A percentile compares a stretch with the other conserved stretches of the same genome.
Conservation (phyloP, 2,888 invertebrate species). For the Lycaena phlaeas region DNA sequence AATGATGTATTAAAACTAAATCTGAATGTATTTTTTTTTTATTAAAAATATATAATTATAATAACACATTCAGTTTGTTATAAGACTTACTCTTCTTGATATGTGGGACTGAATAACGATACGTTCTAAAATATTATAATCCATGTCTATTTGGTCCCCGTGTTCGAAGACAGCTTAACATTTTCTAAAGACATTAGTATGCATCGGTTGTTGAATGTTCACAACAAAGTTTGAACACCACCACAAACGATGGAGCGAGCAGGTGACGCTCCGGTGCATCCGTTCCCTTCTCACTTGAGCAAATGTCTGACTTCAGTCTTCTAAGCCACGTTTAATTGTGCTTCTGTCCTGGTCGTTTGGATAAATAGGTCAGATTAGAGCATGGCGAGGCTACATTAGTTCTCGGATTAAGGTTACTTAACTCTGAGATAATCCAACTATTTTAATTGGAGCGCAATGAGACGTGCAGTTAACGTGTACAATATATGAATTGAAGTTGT, state of each 20-base stretch:
- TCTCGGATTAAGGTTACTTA: neutral
- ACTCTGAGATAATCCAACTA: slow-evolving; percentile 2
- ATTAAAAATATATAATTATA: no score
- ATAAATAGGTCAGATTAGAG: slow-evolving; percentile 6
- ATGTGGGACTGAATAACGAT: no score
- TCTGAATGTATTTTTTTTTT: no score
- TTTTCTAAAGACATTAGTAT: no score
- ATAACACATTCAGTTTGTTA: no score
- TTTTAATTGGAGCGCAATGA: slow-evolving; percentile 3
- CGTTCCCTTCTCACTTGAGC: neutral
- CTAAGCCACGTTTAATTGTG: slow-evolving; percentile 4
- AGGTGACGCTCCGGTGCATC: neutral
- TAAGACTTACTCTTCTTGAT: no score
- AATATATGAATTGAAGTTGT: neutral
- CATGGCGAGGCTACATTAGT: neutral
- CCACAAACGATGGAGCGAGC: neutral
- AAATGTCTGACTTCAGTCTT: neutral
- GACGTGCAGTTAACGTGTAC: neutral
- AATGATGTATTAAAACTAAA: no score
- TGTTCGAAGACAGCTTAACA: no score
- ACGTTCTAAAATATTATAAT: no score
- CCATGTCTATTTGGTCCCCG: no score
- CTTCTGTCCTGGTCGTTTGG: neutral
- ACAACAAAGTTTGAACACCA: no score
- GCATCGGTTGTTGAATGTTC: no score